Conservation (phyloP, 2,797 vertebrate species). For the Fringilla coelebs region DNA sequence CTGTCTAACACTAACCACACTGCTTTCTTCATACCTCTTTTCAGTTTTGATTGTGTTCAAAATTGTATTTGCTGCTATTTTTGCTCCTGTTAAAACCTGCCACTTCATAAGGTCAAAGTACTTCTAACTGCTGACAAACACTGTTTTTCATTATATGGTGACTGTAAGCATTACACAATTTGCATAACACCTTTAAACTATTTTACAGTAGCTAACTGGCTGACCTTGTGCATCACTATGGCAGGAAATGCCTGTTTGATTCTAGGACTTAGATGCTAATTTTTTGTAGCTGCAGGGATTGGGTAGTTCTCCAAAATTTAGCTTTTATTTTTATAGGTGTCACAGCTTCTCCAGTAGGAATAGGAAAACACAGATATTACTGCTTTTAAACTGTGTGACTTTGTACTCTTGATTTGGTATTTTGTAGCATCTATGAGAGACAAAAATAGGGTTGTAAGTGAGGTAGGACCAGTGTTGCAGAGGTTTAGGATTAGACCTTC, state of each 20-base stretch:
- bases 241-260: background rate
- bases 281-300: background rate
- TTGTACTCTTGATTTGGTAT: background rate
- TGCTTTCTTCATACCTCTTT: background rate
- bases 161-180: background rate
- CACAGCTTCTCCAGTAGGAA: background rate
- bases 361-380: background rate
- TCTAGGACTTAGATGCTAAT: background rate
- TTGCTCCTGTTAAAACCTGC: slow-evolving; percentile 13
- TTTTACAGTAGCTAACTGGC: background rate
- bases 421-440: background rate
- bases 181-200: background rate
- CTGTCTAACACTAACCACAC: background rate
- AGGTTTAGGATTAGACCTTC: background rate
- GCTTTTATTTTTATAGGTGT: background rate
- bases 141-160: slow-evolving; percentile 1
- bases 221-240: background rate
- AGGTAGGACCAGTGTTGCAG: background rate
- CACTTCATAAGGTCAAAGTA: background rate
- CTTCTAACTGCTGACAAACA: background rate
- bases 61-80: background rate
- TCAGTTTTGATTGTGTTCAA: slow-evolving; percentile 8
- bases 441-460: background rate
- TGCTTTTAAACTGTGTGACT: background rate
- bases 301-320: background rate